Evolutionary conservation across 2,113 vertebrate genomes (phyloP).

Genomic region (Chrysemys picta): DNA sequence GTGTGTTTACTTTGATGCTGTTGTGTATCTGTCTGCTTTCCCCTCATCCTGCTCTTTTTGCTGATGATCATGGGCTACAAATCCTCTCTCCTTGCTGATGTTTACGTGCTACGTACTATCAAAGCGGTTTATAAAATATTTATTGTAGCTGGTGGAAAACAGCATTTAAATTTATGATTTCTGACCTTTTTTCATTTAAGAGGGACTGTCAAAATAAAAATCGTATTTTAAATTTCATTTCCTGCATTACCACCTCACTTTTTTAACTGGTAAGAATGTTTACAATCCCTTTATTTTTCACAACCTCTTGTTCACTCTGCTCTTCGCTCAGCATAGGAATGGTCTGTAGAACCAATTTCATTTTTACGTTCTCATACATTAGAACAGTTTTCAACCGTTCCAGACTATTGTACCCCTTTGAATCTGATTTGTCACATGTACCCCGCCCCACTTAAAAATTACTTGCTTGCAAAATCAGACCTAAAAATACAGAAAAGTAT

Average conservation of each 20-base stretch:
- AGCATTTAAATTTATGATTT: slow-evolving; percentile 23
- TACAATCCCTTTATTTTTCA: slow-evolving; percentile 7
- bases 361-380: neutral
- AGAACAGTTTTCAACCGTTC: neutral
- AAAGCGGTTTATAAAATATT: slow-evolving; percentile 52
- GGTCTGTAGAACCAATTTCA: neutral
- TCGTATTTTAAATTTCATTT: neutral
- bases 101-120: neutral
- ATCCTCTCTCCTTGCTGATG: neutral
- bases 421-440: too few relatives aligned
- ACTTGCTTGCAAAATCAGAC: too few relatives aligned
- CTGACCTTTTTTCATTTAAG: neutral
- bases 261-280: neutral
- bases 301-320: neutral
- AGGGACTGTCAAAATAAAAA: neutral
- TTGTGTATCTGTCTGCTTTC: neutral
- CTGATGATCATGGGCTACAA: neutral
- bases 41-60: neutral
- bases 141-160: slow-evolving; percentile 16
- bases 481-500: too few relatives aligned
- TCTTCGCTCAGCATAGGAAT: neutral
- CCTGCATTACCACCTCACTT: neutral
- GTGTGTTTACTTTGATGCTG: neutral
- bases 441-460: too few relatives aligned
- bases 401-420: too few relatives aligned